phyloP scores from a whole-genome alignment of 2,888 invertebrate species.

The Piscicola geometra region DNA sequence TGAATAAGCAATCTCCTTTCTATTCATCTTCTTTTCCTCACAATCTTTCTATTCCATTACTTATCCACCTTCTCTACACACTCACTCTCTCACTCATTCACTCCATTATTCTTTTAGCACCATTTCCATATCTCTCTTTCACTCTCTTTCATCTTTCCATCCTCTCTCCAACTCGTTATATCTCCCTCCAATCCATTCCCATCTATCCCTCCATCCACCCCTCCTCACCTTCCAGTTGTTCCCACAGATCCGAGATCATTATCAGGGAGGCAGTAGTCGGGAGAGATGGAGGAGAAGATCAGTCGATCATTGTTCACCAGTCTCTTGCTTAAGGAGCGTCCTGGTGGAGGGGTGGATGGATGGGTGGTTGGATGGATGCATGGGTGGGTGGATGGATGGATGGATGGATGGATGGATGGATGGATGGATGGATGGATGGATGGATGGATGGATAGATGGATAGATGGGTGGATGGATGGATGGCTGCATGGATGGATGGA shows the following conservation, averaged over 20 bases:
- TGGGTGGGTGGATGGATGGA: no score
- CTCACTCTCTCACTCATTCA: neutral
- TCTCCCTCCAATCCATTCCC: neutral
- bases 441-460: no score
- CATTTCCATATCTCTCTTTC: neutral
- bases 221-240: conserved; percentile 67
- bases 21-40: no score
- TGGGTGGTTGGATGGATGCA: no score
- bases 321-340: conserved; percentile 26
- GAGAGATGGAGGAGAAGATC: conserved; percentile 72
- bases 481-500: no score
- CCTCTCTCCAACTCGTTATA: neutral
- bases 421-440: no score
- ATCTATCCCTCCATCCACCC: neutral
- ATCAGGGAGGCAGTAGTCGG: conserved; percentile 76
- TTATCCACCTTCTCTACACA: neutral
- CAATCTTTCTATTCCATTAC: neutral
- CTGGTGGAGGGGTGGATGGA: neutral
- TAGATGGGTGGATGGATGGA: no score
- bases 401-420: no score
- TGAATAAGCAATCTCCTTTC: no score
- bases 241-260: conserved; percentile 72
- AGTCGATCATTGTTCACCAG: conserved; percentile 59
- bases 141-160: no score
- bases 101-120: neutral